Conservation (phyloP, 2,797 vertebrate species). For the Lacerta agilis region DNA sequence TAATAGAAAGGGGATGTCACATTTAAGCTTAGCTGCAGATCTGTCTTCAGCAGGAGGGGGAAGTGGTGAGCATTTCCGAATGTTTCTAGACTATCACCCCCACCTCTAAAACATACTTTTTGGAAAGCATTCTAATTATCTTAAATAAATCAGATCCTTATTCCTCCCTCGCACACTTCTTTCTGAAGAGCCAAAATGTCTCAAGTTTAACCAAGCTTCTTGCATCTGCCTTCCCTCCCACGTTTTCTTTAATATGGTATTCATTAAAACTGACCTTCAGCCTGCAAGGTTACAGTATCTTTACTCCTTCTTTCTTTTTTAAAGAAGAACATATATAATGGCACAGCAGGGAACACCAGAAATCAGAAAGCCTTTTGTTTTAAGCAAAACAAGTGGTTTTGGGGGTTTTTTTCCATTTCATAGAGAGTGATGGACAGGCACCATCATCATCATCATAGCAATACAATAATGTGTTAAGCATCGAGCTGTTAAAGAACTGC, state of each 20-base stretch:
- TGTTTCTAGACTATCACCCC: not conserved
- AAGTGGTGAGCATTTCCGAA: not conserved
- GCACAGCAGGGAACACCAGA: not conserved
- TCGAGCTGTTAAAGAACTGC: slow-evolving; percentile 34
- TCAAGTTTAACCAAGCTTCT: not conserved
- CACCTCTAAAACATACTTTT: not conserved
- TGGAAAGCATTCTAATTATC: not conserved
- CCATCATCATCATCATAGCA: slow-evolving; percentile 9
- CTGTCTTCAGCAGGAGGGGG: not conserved
- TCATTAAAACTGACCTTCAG: not conserved
- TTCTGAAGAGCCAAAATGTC: accelerated
- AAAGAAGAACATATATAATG: not conserved
- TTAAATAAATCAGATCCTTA: not conserved
- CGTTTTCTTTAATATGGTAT: not conserved
- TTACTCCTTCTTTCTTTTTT: slow-evolving; percentile 13
- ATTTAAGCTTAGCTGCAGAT: not conserved
- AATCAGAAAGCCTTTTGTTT: slow-evolving; percentile 16
- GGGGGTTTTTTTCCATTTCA: slow-evolving; percentile 49
- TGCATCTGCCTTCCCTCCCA: not conserved
- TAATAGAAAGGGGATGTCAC: not conserved
- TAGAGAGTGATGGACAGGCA: not conserved
- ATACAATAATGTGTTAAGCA: slow-evolving; percentile 45
- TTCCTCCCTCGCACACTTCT: not conserved
- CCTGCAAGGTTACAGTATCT: not conserved
- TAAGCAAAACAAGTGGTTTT: slow-evolving; percentile 18